Base-by-base conservation (phyloP, 35 echinoderm and acorn worm genomes). In the Amphiura filiformis region DNA sequence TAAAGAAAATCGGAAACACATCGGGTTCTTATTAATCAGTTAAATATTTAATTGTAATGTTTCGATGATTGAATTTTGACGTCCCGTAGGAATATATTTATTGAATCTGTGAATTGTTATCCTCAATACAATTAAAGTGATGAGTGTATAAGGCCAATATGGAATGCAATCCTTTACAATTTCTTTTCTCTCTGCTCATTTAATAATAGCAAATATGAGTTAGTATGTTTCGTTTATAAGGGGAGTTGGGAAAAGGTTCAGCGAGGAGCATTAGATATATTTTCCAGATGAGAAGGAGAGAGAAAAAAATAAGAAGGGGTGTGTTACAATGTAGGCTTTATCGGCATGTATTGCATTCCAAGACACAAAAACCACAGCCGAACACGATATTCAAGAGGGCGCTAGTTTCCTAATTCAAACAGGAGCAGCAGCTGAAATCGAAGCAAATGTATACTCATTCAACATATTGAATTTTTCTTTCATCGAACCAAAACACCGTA, bases 11-110 rank as follows among this genome's bases (percentile, higher is more conserved):
- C 15, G 9, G 61, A 70, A 70, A 70, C 17, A 70, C 15, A 70
- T 11, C 17, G 28, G 2, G 2, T 30, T 26, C 17, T 70, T 70
- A 70, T 15, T 70, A 70, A 70, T 70, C 61, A 70, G 17, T 70
- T 70, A 70, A 70, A 70, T 70, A 70, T 70, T 70, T 70, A 70
- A 70, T 70, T 70, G 61, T 70, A 70, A 70, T 70, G 61, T 70
- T 70, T 18, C 61, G 61, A 70, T 70, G 61, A 70, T 70, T 70
- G 61, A 70, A 70, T 70, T 70, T n/a, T 20, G 15, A 13, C 1
- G 9, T n/a, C 61, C 26, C 61, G 15, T 11, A 30, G 61, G 61
- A 70, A n/a, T 70, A 11, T 70, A 13, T 70, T 70, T 70, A 70
- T 70, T 70, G 61, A 70, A 70, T 70, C 4, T 47, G 61, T 30